Evolutionary conservation across 2,888 invertebrate species (phyloP).

Genomic region (Embidobia sp.): DNA sequence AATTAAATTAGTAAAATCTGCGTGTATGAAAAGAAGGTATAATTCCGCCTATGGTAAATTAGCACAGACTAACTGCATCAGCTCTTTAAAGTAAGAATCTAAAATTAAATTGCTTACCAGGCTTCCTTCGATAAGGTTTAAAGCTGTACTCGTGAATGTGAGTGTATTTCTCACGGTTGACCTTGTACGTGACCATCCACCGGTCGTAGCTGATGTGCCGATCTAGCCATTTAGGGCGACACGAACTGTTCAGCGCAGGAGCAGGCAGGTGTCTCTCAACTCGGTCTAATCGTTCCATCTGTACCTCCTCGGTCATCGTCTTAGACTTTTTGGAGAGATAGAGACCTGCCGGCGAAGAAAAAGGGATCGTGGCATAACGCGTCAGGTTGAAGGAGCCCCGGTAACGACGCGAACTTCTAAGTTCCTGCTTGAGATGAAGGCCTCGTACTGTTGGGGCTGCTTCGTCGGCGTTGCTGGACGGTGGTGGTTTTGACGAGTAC

Average conservation of each 20-base stretch:
- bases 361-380: conserved; percentile 82
- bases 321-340: conserved; percentile 82
- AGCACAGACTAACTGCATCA: too few relatives aligned
- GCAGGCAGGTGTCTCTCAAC: conserved; percentile 82
- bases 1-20: too few relatives aligned
- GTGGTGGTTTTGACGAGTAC: conserved; percentile 68
- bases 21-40: too few relatives aligned
- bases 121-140: conserved; percentile 73
- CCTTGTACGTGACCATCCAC: conserved; percentile 77
- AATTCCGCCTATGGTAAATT: too few relatives aligned
- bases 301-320: conserved; percentile 80
- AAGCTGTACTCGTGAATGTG: conserved; percentile 77
- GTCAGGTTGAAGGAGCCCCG: conserved; percentile 81
- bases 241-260: conserved; percentile 76
- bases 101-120: conserved; percentile 71
- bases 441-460: conserved; percentile 6
- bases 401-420: conserved; percentile 80
- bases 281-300: conserved; percentile 83
- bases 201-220: conserved; percentile 71
- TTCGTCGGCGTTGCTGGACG: conserved; percentile 50
- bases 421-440: conserved; percentile 51
- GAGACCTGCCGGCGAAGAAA: conserved; percentile 83
- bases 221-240: conserved; percentile 77
- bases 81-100: conserved; percentile 1
- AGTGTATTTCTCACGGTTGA: conserved; percentile 73